phyloP scores from a whole-genome alignment of 2,113 vertebrate species.

The Eulemur macaco region DNA sequence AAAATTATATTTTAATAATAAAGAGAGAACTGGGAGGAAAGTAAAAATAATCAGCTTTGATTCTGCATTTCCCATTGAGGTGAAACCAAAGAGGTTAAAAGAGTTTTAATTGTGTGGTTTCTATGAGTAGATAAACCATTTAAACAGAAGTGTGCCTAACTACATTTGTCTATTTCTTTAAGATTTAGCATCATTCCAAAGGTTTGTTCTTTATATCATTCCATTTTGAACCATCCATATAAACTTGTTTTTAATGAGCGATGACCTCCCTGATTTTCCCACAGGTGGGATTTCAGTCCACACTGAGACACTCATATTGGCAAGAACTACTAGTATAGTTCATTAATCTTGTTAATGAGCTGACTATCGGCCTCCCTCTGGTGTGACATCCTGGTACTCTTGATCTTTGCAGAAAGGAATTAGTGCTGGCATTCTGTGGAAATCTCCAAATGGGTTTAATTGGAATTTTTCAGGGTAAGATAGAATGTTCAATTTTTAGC shows the following conservation, averaged over 20 bases:
- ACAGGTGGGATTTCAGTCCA: not conserved
- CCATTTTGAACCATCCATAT: not conserved
- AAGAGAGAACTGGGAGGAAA: not conserved
- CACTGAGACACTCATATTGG: not conserved
- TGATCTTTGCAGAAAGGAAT: constrained; percentile 61
- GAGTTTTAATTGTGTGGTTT: not conserved
- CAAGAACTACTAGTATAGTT: not conserved
- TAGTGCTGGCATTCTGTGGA: constrained; percentile 41
- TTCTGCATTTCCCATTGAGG: not conserved
- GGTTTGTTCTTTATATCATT: not conserved
- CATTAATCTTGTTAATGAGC: constrained; percentile 73
- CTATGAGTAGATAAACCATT: not conserved
- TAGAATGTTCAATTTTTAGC: constrained; percentile 53
- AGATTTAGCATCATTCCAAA: not conserved
- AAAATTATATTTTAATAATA: not conserved
- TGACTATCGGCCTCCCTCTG: constrained; percentile 25
- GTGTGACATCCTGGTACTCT: constrained; percentile 45
- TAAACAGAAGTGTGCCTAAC: not conserved
- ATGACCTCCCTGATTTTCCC: not conserved
- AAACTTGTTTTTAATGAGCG: constrained; percentile 29
- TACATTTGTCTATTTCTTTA: not conserved
- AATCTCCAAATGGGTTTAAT: constrained; percentile 62
- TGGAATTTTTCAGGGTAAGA: constrained; percentile 62
- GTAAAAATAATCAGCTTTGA: not conserved
- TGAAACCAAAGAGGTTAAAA: not conserved